A percentile compares a stretch with the other conserved stretches of the same genome.
Evolutionary conservation across 2,888 invertebrate genomes (phyloP).

Genomic region (Cheilosia vernalis): DNA sequence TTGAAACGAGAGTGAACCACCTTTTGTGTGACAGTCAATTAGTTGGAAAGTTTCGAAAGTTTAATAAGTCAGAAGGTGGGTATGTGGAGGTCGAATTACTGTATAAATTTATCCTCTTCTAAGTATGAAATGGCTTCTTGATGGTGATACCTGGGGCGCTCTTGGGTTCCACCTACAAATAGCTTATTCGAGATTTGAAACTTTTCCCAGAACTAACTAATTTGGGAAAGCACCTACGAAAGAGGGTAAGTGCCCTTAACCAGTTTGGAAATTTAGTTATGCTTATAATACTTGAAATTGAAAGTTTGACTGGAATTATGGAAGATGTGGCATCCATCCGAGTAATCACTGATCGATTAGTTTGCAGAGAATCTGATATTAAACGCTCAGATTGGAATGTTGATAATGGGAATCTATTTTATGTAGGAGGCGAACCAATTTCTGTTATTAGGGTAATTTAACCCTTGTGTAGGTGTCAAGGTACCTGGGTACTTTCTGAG

Average conservation of each 20-base stretch:
- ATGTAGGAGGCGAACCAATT: too few species aligned
- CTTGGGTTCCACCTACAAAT: conserved; percentile 30
- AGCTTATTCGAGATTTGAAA: conserved; percentile 23
- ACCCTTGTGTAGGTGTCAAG: too few species aligned
- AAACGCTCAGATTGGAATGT: too few species aligned
- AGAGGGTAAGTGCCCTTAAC: conserved; percentile 1
- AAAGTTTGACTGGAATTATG: too few species aligned
- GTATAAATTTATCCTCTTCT: neutral
- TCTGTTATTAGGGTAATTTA: too few species aligned
- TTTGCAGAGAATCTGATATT: too few species aligned
- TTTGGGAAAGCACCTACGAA: neutral
- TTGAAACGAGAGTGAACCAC: neutral
- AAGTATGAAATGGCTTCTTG: conserved; percentile 11
- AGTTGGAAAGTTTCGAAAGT: conserved; percentile 47
- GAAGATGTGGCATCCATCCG: neutral
- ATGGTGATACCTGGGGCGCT: conserved; percentile 8
- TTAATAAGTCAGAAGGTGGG: conserved; percentile 41
- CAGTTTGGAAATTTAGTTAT: conserved; percentile 4
- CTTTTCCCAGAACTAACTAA: conserved; percentile 14
- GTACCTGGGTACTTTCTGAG: too few species aligned
- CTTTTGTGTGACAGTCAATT: conserved; percentile 42
- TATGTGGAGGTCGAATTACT: neutral
- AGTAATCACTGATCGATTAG: neutral
- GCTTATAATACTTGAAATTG: neutral
- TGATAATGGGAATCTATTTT: too few species aligned